Evolutionary conservation across 1,140 invertebrate species (phyloP), one percentile per base, ranked within the genome.

Genomic region (Platyscapa corneri): DNA sequence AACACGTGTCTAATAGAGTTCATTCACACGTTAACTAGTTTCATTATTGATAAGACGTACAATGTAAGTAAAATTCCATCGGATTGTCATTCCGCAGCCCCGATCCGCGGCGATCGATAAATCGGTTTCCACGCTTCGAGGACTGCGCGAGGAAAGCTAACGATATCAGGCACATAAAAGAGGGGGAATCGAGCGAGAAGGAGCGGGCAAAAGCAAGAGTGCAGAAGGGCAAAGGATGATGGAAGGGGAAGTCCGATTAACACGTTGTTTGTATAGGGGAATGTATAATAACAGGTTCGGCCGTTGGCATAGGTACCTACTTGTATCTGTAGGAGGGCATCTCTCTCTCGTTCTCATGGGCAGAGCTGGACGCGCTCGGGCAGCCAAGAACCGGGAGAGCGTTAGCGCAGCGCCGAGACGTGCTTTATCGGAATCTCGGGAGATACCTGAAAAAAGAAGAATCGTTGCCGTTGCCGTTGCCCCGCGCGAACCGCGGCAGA

Each of bases 241-340:
- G 23, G 82, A 86, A 82, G 88, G 87, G 89, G 90, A 90, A 90
- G 89, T 88, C 89, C 92, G 92, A 93, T 93, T 93, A 93, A 93
- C 92, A 93, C 92, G 92, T 93, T 93, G 92, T 93, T 93, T 93
- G 92, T 92, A 92, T 93, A 93, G 92, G 91, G 90, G 90, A 92
- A 92, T 92, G 91, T 93, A 91, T 92, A 93, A 93, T 93, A 93
- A 93, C 92, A 93, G 92, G 92, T 93, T 92, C 90, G 89, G 88
- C 88, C 88, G 89, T 90, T 89, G 90, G 90, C 90, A 90, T 92
- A 92, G 92, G 90, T 91, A 91, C 89, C 90, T 89, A 90, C 90
- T 90, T 91, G 90, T 93, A 92, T 93, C 92, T 92, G 89, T 89
- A 90, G 89, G 89, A 92, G 92, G 92, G 91, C 91, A 93, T 92